Evolutionary conservation across 2,113 vertebrate species (phyloP), one percentile per base, ranked within the genome.

Genomic region (Eptatretus burgeri): DNA sequence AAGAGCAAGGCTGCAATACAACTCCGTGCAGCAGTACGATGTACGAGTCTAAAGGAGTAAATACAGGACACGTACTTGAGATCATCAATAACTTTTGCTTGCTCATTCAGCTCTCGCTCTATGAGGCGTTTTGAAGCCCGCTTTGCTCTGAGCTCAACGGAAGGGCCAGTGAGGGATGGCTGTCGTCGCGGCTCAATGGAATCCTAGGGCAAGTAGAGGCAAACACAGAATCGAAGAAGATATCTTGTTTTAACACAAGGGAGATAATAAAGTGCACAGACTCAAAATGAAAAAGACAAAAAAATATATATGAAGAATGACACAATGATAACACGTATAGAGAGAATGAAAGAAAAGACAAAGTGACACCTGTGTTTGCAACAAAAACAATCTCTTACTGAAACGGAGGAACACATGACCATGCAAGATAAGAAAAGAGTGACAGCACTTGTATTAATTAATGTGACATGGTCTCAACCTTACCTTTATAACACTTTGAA

Each of bases 61-160:
- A 13, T n/a, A 49, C 13, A 9, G n/a, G 50, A n/a, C 20, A 73
- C 82, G 73, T 79, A 98, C 91, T 91, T 98, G 66, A 98, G 82
- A 72, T 98, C 91, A 64, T 95, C 91, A 52, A 98, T 98, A 69
- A 98, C 89, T 77, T 82, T 94, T 64, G 91, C 91, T 73, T 98
- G 91, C 67, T 98, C 91, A 62, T 96, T 98, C 63, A 98, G 79
- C 71, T 98, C 89, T 71, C 91, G 73, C 56, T 96, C 91, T 10
- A 96, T 82, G 64, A 98, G 76, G 64, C 91, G 82, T 67, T 98
- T 98, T 65, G 79, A 74, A 63, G 85, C 79, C 70, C 91, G 95
- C 66, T 85, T 80, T 68, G 81, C 83, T 66, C 86, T 73, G 9
- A 78, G 73, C 5, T 95, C 91, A 20, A 76, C 74, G 51, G 72